A percentile compares a stretch with the other conserved stretches of the same genome.
These are phyloP conservation scores for Ryuthela nishihirai DNA, from an alignment of 2,888 invertebrate genomes.

Conservation along the genomic window DNA sequence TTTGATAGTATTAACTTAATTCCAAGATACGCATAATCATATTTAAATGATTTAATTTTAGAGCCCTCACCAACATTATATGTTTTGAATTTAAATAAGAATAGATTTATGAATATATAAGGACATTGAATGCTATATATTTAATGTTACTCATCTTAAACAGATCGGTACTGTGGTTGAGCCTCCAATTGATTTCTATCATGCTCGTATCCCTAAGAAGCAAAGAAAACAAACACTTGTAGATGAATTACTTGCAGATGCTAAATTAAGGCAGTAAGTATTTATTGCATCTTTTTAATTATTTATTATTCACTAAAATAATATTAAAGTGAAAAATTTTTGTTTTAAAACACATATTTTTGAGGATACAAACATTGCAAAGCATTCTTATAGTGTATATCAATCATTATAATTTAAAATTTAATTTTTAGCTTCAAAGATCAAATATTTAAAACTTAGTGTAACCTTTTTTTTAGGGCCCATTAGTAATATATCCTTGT, in stretches of 20 bases:
- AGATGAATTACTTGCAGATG: conserved; percentile 87
- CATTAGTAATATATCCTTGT: no score
- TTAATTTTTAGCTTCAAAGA: no score
- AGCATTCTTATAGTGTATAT: no score
- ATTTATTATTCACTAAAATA: neutral
- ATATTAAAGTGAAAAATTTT: neutral
- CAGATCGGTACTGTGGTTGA: conserved; percentile 63
- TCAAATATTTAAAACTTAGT: no score
- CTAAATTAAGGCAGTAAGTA: conserved; percentile 59
- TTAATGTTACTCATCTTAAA: conserved; percentile 32
- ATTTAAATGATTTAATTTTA: no score
- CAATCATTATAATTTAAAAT: no score
- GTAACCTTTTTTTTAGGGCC: no score
- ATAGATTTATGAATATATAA: neutral
- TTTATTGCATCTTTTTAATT: neutral
- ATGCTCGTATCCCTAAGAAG: conserved; percentile 73
- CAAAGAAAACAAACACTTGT: conserved; percentile 85
- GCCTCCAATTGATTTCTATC: conserved; percentile 80
- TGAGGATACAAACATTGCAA: no score
- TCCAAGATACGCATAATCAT: no score
- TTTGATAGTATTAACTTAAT: no score
- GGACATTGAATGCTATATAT: neutral
- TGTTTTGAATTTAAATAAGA: neutral
- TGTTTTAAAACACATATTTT: no score
- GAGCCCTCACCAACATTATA: no score